Conservation (phyloP, 2,113 vertebrate species). For the Reinhardtius hippoglossoides region DNA sequence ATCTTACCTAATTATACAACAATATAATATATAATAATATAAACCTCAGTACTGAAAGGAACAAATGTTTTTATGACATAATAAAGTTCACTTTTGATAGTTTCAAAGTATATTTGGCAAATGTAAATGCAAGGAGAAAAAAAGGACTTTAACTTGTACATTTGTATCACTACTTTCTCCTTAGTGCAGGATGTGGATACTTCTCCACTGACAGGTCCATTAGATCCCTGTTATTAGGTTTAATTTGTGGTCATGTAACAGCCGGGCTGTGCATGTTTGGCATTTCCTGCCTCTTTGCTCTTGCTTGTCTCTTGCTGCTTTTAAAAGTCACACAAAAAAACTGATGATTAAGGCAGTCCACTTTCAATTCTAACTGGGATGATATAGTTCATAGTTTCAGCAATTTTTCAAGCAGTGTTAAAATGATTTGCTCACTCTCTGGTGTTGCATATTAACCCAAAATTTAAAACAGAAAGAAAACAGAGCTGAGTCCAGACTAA, state of each 20-base stretch:
- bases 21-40: neutral
- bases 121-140: neutral
- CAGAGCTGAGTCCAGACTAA: neutral
- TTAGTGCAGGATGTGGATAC: neutral
- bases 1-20: neutral
- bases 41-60: neutral
- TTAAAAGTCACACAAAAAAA: neutral
- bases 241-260: neutral
- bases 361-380: neutral
- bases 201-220: neutral
- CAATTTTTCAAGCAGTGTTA: neutral
- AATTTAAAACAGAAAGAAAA: neutral
- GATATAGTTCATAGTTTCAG: constrained; percentile 11
- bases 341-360: neutral
- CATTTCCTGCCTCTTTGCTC: constrained; percentile 2
- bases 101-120: too few relatives aligned
- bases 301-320: constrained; percentile 6
- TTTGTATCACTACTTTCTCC: neutral
- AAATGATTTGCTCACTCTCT: neutral
- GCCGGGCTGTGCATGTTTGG: neutral
- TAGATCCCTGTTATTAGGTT: neutral
- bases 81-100: too few relatives aligned
- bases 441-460: neutral
- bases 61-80: neutral
- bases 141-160: neutral